phyloP scores from a whole-genome alignment of 2,888 invertebrate genomes.

The Hyles lineata region DNA sequence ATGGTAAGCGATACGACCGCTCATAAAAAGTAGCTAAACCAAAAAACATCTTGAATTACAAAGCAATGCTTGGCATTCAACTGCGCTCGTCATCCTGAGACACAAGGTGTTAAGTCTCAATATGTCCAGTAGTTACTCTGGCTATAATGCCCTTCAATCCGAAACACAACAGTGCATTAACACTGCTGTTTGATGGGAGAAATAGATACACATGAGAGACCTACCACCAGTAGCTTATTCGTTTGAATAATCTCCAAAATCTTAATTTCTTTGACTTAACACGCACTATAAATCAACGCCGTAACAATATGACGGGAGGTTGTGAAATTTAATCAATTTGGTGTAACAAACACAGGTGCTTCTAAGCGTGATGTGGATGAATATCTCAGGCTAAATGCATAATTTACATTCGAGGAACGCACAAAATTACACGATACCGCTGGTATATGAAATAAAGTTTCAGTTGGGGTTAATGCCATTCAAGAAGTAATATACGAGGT shows the following conservation, averaged over 20 bases:
- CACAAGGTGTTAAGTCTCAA: too few relatives aligned
- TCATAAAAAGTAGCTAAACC: too few relatives aligned
- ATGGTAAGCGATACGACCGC: too few relatives aligned
- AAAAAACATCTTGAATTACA: too few relatives aligned
- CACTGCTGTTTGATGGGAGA: too few relatives aligned
- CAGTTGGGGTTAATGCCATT: conserved; percentile 66
- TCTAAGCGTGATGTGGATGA: conserved; percentile 52
- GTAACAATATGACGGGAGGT: conserved; percentile 45
- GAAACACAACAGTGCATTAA: too few relatives aligned
- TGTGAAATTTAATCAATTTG: conserved; percentile 55
- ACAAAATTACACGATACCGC: conserved; percentile 54
- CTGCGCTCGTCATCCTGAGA: too few relatives aligned
- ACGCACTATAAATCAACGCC: conserved; percentile 47
- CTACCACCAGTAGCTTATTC: too few relatives aligned
- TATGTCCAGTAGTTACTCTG: too few relatives aligned
- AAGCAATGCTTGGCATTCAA: too few relatives aligned
- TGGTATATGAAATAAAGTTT: conserved; percentile 61
- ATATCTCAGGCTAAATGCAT: conserved; percentile 48
- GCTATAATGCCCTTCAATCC: too few relatives aligned
- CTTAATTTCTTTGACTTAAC: conserved; percentile 42
- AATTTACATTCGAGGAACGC: conserved; percentile 57
- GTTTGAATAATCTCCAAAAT: neutral
- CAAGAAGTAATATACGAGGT: conserved; percentile 27
- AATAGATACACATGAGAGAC: too few relatives aligned
- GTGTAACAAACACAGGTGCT: conserved; percentile 56